Percentiles rank a stretch among this genome's conserved stretches.
These are phyloP conservation scores for Coccyzus lansbergi DNA, from an alignment of 2,797 vertebrate genomes.

Conservation along the genomic window DNA sequence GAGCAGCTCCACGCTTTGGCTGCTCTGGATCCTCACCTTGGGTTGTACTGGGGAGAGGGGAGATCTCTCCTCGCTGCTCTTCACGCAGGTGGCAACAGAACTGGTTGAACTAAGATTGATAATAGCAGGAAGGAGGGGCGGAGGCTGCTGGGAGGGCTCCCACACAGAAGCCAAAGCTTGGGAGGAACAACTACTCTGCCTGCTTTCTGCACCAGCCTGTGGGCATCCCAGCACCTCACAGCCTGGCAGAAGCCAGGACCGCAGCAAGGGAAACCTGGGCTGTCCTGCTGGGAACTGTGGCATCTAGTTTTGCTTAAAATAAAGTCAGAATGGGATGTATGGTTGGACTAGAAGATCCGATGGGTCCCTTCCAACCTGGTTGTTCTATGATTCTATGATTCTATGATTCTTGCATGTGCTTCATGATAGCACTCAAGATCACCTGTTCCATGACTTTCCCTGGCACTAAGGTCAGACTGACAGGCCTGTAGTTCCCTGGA, in stretches of 20 bases:
- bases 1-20: neutral
- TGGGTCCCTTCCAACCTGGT: too few species aligned
- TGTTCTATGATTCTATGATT: too few species aligned
- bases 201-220: rapidly evolving
- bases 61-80: neutral
- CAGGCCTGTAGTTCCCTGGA: too few species aligned
- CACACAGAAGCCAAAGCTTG: neutral
- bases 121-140: neutral
- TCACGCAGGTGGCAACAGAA: neutral
- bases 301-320: neutral
- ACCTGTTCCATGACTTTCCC: too few species aligned
- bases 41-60: neutral
- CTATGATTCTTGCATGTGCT: too few species aligned
- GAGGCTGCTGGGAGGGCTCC: neutral
- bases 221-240: neutral
- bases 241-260: neutral
- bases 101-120: neutral
- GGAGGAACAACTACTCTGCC: neutral
- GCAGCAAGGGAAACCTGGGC: rapidly evolving
- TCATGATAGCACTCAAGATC: too few species aligned
- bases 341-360: too few species aligned
- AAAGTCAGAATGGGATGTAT: neutral
- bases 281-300: neutral
- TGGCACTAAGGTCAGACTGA: too few species aligned
- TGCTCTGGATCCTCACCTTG: neutral